Conservation (phyloP, 2,888 invertebrate genomes). For the Lucinisca nassula region DNA sequence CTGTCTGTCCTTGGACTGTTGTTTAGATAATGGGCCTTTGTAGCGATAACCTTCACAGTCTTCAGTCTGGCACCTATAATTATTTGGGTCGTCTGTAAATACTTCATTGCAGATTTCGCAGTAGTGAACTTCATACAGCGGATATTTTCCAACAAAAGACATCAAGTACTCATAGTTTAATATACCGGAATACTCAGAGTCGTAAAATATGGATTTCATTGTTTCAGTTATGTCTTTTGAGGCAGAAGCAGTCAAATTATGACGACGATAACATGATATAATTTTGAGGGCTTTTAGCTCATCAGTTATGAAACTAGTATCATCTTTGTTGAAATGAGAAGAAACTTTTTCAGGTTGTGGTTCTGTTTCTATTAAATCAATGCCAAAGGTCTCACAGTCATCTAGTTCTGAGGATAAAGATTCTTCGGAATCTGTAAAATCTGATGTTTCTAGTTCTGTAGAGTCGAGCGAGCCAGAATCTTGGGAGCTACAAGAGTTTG, state of each 20-base stretch:
- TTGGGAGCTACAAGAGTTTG: too few relatives aligned
- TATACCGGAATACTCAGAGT: conserved; percentile 32
- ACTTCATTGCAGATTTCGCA: conserved; percentile 44
- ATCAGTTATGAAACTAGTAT: too few relatives aligned
- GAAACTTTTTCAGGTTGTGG: too few relatives aligned
- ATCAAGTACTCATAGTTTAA: conserved; percentile 42
- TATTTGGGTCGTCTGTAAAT: conserved; percentile 45
- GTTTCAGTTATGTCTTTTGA: conserved; percentile 44
- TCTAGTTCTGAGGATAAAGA: too few relatives aligned
- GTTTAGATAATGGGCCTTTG: conserved; percentile 53
- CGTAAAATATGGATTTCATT: conserved; percentile 35
- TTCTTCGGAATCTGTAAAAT: too few relatives aligned
- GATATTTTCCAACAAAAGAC: conserved; percentile 26
- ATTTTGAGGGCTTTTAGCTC: conserved; percentile 46
- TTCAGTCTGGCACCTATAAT: conserved; percentile 19
- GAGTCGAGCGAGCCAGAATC: too few relatives aligned
- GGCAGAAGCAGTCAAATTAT: conserved; percentile 43
- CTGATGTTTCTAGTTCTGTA: too few relatives aligned
- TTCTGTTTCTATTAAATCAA: too few relatives aligned
- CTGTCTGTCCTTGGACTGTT: conserved; percentile 34
- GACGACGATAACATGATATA: conserved; percentile 43
- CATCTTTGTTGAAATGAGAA: too few relatives aligned
- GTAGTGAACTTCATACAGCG: conserved; percentile 47
- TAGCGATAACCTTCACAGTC: conserved; percentile 61
- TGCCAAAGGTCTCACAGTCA: too few relatives aligned